phyloP scores from a whole-genome alignment of 2,113 vertebrate genomes.

The Neofelis nebulosa region DNA sequence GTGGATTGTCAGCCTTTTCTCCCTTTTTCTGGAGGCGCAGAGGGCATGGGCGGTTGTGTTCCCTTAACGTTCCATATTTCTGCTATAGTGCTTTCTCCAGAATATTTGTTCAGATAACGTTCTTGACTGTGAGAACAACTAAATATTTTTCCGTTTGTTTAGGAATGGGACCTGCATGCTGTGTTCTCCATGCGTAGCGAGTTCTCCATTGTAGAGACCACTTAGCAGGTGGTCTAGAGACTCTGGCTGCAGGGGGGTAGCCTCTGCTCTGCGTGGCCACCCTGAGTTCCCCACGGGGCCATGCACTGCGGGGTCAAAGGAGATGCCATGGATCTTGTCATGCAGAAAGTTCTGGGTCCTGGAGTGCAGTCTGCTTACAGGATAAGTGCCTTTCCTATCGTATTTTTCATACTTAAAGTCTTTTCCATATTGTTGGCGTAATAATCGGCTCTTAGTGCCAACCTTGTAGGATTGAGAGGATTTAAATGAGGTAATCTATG shows the following conservation, averaged over 20 bases:
- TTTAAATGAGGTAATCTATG: background rate
- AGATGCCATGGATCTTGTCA: background rate
- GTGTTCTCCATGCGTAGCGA: fast-evolving
- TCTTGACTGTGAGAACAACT: background rate
- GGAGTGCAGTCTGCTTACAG: background rate
- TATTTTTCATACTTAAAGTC: background rate
- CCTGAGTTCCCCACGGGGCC: background rate
- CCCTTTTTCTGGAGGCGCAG: background rate
- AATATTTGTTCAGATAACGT: background rate
- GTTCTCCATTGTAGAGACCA: fast-evolving
- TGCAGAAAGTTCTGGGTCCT: background rate
- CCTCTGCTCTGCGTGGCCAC: background rate
- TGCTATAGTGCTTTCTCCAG: background rate
- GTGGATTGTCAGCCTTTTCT: background rate
- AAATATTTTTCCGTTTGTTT: background rate
- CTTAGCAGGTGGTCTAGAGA: too few relatives aligned
- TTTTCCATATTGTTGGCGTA: background rate
- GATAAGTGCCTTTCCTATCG: background rate
- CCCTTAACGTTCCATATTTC: background rate
- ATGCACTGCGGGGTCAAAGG: too few relatives aligned
- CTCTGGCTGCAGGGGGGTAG: background rate
- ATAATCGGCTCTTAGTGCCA: background rate
- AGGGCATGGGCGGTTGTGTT: background rate
- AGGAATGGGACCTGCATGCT: fast-evolving
- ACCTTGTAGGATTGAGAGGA: background rate